These are phyloP conservation scores for Stictonetta naevosa DNA, from an alignment of 2,113 vertebrate genomes.

Conservation along the genomic window DNA sequence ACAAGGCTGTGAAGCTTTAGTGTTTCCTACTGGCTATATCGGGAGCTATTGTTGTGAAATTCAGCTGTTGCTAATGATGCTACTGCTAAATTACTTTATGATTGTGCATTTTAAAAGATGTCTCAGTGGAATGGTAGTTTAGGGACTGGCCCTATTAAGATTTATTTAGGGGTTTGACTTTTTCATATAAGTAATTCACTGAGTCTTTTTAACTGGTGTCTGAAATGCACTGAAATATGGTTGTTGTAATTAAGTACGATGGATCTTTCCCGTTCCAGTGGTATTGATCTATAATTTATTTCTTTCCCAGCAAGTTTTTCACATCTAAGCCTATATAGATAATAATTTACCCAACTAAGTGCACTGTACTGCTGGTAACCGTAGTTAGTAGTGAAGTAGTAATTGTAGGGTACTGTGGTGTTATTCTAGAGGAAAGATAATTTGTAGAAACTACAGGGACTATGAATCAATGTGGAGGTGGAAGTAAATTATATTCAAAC, in stretches of 20 bases:
- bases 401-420: neutral
- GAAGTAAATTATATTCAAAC: neutral
- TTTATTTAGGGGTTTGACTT: neutral
- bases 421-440: neutral
- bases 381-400: neutral
- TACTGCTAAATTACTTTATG: neutral
- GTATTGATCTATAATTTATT: constrained; percentile 78
- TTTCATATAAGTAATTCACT: neutral
- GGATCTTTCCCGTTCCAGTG: constrained; percentile 66
- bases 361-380: neutral
- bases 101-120: neutral
- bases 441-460: neutral
- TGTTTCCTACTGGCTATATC: neutral
- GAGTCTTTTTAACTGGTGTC: constrained; percentile 21
- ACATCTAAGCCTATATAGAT: constrained; percentile 44
- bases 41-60: neutral
- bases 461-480: neutral
- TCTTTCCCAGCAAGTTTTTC: constrained; percentile 70
- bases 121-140: neutral
- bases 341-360: constrained; percentile 46
- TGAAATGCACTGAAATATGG: constrained; percentile 54
- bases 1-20: neutral
- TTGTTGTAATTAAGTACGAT: constrained; percentile 73
- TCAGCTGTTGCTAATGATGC: neutral
- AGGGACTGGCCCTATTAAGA: neutral